A percentile compares a stretch with the other conserved stretches of the same genome.
Evolutionary conservation across 2,113 vertebrate genomes (phyloP).

Genomic region (Catharus minimus): DNA sequence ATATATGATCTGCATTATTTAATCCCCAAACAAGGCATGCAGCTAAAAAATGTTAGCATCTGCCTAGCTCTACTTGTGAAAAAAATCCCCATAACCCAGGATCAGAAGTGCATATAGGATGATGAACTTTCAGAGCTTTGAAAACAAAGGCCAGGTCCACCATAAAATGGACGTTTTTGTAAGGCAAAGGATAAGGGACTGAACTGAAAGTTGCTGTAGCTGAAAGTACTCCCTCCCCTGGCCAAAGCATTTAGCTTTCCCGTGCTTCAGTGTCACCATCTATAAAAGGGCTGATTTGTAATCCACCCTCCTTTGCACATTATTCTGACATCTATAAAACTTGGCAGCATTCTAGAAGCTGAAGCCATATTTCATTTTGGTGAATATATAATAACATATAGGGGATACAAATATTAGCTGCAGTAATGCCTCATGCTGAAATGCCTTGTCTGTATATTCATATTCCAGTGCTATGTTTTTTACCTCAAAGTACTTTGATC

Average conservation of each 20-base stretch:
- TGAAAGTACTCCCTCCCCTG: conserved; percentile 49
- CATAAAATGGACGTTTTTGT: not conserved
- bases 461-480: not conserved
- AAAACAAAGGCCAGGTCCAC: not conserved
- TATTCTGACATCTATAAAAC: not conserved
- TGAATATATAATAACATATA: not conserved
- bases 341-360: not conserved
- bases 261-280: not conserved
- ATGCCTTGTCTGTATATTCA: not conserved
- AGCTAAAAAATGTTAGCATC: not conserved
- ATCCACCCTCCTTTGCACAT: not conserved
- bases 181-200: not conserved
- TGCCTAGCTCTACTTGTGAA: not conserved
- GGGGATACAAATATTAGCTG: not conserved
- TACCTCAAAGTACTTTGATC: not conserved
- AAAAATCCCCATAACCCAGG: not conserved
- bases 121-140: not conserved
- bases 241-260: not conserved
- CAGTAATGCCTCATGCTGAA: not conserved
- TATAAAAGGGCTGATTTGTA: not conserved
- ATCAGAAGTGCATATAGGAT: not conserved
- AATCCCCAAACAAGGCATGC: not conserved
- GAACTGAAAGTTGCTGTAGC: not conserved
- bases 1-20: not conserved
- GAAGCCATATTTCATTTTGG: not conserved